Evolutionary conservation across 2,113 vertebrate species (phyloP).

Genomic region (Oceanites oceanicus): DNA sequence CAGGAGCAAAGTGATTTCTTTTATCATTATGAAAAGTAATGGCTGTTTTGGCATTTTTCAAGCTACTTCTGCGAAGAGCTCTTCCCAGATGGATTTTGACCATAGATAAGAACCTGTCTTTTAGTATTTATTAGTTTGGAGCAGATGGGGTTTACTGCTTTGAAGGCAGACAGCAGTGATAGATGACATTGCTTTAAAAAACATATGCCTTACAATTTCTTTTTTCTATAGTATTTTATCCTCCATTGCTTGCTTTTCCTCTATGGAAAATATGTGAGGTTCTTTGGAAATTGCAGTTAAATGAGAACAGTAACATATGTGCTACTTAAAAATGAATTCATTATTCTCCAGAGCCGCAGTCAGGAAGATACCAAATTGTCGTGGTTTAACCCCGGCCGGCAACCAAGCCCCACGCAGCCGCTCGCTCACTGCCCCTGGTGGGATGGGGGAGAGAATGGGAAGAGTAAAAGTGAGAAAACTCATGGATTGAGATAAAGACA

Average conservation of each 20-base stretch:
- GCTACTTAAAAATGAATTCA: neutral
- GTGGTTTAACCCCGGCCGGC: too few relatives aligned
- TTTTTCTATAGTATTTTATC: neutral
- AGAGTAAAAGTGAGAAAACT: too few relatives aligned
- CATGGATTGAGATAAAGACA: too few relatives aligned
- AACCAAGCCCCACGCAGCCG: too few relatives aligned
- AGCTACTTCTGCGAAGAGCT: neutral
- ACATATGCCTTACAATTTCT: accelerated
- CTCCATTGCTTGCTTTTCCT: neutral
- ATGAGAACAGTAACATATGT: neutral
- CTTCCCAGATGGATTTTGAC: neutral
- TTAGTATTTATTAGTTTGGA: neutral
- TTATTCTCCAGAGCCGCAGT: neutral
- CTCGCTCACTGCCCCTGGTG: too few relatives aligned
- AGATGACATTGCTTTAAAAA: neutral
- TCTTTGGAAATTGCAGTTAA: neutral
- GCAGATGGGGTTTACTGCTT: neutral
- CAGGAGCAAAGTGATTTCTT: neutral
- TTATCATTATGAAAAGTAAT: neutral
- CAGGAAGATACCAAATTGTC: too few relatives aligned
- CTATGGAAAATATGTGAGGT: accelerated
- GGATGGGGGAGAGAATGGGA: too few relatives aligned
- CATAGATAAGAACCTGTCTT: neutral
- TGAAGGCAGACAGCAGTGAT: neutral
- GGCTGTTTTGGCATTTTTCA: neutral